A percentile compares a stretch with the other conserved stretches of the same genome.
Conservation (phyloP, 1,140 invertebrate genomes). For the Hylyphantes graminicola region DNA sequence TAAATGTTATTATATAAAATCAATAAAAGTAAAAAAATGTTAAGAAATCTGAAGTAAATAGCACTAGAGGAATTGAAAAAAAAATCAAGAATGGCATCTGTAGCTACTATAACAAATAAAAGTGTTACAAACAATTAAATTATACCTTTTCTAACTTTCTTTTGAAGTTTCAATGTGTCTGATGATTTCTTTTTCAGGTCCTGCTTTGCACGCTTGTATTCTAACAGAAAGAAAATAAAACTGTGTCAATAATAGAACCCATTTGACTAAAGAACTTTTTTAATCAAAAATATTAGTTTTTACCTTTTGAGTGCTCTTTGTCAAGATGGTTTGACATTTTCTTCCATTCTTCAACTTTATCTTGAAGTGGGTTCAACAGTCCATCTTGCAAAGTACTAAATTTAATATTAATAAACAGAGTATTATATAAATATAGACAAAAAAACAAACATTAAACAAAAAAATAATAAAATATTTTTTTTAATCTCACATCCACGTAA, state of each 20-base stretch:
- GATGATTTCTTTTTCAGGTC: constrained; percentile 90
- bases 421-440: neutral
- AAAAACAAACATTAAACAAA: neutral
- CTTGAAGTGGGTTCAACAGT: constrained; percentile 84
- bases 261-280: neutral
- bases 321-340: constrained; percentile 83
- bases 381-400: constrained; percentile 70
- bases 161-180: constrained; percentile 88
- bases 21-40: no score
- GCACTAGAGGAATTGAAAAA: no score
- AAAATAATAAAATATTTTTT: no score
- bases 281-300: neutral
- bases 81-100: no score
- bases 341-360: constrained; percentile 91
- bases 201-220: constrained; percentile 87
- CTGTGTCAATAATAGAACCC: neutral
- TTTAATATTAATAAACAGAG: neutral
- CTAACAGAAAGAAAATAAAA: constrained; percentile 68
- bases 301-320: constrained; percentile 88
- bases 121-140: neutral
- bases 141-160: constrained; percentile 74
- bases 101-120: no score
- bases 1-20: no score
- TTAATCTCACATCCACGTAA: no score
- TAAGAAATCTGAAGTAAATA: no score